Evolutionary conservation across 2,888 invertebrate species (phyloP).

Genomic region (Baronia brevicornis): DNA sequence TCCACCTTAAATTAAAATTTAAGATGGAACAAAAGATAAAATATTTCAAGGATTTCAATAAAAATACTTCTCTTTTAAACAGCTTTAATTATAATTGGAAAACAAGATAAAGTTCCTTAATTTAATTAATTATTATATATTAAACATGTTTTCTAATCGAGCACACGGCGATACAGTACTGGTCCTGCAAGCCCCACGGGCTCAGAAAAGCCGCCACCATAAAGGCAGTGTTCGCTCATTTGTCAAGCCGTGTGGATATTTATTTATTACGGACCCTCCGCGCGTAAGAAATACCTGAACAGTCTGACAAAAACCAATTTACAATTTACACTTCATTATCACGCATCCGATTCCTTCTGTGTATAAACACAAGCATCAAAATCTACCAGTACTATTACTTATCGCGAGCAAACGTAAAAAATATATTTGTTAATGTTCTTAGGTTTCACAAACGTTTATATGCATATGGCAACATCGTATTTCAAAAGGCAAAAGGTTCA

Average conservation of each 20-base stretch:
- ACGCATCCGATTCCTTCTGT: slow-evolving; percentile 17
- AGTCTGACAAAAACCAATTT: slow-evolving; percentile 22
- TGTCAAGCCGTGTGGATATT: slow-evolving; percentile 66
- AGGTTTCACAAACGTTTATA: slow-evolving; percentile 19
- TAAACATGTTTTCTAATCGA: slow-evolving; percentile 32
- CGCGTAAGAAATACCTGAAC: slow-evolving; percentile 52
- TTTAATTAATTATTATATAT: no score
- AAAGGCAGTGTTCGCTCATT: slow-evolving; percentile 67
- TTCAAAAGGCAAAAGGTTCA: slow-evolving; percentile 1
- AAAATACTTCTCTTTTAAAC: no score
- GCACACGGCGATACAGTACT: slow-evolving; percentile 22
- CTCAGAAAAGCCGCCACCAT: slow-evolving; percentile 48
- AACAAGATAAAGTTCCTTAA: no score
- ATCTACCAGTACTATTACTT: slow-evolving; percentile 13
- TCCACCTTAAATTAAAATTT: no score
- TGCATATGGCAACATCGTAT: slow-evolving; percentile 7
- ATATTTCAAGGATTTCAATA: no score
- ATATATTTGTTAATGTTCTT: slow-evolving; percentile 25
- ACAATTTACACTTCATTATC: slow-evolving; percentile 3
- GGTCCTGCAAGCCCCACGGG: slow-evolving; percentile 15
- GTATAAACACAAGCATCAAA: slow-evolving; percentile 20
- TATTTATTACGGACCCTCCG: slow-evolving; percentile 69
- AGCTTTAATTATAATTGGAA: no score
- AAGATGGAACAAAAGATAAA: no score
- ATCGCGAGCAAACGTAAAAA: slow-evolving; percentile 10